Evolutionary conservation across 1,140 invertebrate genomes (phyloP), one percentile per base, ranked within the genome.

Genomic region (Zaprionus camerounensis): DNA sequence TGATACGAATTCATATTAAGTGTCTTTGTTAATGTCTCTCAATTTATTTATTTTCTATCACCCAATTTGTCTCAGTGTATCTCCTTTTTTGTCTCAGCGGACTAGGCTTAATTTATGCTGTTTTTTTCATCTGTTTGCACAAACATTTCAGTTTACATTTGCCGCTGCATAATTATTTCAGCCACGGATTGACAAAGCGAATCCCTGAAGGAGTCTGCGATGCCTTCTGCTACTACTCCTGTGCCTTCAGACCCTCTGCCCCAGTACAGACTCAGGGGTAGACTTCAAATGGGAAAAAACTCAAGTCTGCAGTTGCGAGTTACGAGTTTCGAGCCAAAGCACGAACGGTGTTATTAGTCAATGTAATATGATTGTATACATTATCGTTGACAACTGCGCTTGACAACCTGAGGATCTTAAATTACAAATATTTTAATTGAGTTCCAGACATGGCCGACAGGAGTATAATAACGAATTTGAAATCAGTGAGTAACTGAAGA

Each of bases 161-260:
- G 78, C 55, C 53, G 66, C 69, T 70, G 82, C 76, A 86, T 86
- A 86, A 86, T 86, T 82, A 80, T 77, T 71, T 71, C 59, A 72
- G 49, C 51, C 46, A 34, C 36, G 53, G 26, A 61, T 65, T 58
- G 61, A 69, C 68, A 70, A 67, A 53, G 62, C 51, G 38, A 67
- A 62, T 61, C 64, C 69, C 65, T 58, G 62, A 71, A 62, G 56
- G 66, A 67, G 66, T 67, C 78, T 56, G 24, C 22, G 38, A 55
- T 0, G 4, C 17, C 46, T 46, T 46, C 41, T 20, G 3, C 46
- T 34, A 3, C 31, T 9, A 24, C 20, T 51, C 0, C 44, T 49
- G 17, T 3, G 46, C 17, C 20, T 11, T 4, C 7, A 20, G 2
- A 7, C 20, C 9, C 11, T 15, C n/a, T 9, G 9, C n/a, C 9